Evolutionary conservation across 2,797 vertebrate species (phyloP).

Genomic region (Loriculus beryllinus): DNA sequence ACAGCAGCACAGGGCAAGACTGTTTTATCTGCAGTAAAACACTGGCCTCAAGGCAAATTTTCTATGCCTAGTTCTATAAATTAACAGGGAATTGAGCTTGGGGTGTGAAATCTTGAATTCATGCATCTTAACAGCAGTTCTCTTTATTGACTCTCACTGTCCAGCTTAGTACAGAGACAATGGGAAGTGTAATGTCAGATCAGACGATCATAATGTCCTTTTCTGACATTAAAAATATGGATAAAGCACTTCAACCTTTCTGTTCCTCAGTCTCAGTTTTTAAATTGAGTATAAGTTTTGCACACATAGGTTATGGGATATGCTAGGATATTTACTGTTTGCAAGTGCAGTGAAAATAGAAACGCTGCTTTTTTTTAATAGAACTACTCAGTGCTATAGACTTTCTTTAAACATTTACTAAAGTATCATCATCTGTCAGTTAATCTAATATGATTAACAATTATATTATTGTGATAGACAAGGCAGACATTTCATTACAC

Average conservation of each 20-base stretch:
- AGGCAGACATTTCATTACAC: neutral
- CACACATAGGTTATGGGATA: neutral
- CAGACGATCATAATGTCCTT: neutral
- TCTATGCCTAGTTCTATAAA: neutral
- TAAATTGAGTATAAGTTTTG: neutral
- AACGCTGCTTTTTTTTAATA: neutral
- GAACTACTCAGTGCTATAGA: neutral
- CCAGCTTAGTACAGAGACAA: neutral
- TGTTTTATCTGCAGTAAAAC: neutral
- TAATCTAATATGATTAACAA: slow-evolving; percentile 14
- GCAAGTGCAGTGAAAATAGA: neutral
- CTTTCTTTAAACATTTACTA: neutral
- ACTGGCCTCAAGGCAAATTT: neutral
- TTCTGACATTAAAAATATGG: neutral
- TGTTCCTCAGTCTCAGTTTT: neutral
- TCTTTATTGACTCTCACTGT: neutral
- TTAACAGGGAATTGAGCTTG: neutral
- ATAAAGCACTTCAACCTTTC: neutral
- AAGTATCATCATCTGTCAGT: neutral
- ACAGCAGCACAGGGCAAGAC: neutral
- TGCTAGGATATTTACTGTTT: neutral
- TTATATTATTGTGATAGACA: slow-evolving; percentile 3
- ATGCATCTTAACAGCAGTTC: neutral
- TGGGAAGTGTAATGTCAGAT: neutral
- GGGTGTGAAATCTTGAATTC: neutral